Percentiles rank a stretch among this genome's conserved stretches.
Conservation (phyloP, 2,113 vertebrate genomes). For the Sialia sialis region DNA sequence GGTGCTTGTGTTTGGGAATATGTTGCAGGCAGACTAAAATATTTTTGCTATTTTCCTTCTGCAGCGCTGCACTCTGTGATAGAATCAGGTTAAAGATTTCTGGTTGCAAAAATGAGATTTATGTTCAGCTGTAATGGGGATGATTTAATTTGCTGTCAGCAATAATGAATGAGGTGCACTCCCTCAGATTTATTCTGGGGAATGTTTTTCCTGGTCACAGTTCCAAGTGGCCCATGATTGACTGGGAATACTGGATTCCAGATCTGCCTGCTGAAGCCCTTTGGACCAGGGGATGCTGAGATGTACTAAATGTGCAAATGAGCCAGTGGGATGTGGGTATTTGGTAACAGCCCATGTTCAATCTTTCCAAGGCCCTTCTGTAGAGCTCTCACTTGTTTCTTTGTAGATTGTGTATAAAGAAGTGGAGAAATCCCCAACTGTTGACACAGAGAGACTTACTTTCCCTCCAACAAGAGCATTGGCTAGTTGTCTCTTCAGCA, state of each 20-base stretch:
- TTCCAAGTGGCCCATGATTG: background rate
- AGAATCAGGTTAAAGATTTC: background rate
- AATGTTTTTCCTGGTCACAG: background rate
- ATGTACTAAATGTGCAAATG: background rate
- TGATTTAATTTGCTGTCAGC: background rate
- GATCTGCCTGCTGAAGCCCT: background rate
- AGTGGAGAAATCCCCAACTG: slow-evolving; percentile 77
- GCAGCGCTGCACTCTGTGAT: background rate
- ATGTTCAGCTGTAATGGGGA: background rate
- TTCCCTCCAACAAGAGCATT: slow-evolving; percentile 70
- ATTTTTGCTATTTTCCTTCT: background rate
- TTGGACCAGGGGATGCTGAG: background rate
- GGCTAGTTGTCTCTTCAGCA: slow-evolving; percentile 70
- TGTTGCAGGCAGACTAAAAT: background rate
- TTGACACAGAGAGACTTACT: slow-evolving; percentile 72
- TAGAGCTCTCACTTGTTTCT: slow-evolving; percentile 25
- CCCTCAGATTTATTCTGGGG: background rate
- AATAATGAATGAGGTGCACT: background rate
- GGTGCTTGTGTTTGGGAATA: background rate
- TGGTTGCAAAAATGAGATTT: background rate
- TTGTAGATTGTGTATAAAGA: slow-evolving; percentile 90
- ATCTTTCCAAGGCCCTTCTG: background rate
- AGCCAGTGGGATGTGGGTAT: background rate
- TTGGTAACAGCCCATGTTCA: background rate
- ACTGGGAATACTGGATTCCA: background rate